Conservation (phyloP, 2,888 invertebrate species). For the Caenorhabditis panamensis region DNA sequence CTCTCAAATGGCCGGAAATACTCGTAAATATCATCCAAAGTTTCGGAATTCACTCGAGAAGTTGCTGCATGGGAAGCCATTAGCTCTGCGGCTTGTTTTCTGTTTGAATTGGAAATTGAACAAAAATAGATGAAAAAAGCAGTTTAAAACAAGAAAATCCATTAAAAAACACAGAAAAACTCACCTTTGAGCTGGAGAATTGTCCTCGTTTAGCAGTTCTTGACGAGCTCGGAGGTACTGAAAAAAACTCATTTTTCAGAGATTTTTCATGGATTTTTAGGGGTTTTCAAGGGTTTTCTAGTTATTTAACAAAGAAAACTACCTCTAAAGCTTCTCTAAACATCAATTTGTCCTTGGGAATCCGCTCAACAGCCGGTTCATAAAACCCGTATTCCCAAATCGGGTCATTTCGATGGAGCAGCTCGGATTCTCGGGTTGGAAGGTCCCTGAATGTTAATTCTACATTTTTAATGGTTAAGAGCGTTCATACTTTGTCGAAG, state of each 20-base stretch:
- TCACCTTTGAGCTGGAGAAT: constrained; percentile 44
- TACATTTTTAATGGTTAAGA: neutral
- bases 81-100: constrained; percentile 52
- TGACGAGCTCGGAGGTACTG: constrained; percentile 71
- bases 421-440: constrained; percentile 74
- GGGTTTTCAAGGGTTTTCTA: no score
- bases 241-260: constrained; percentile 10
- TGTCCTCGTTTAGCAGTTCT: constrained; percentile 59
- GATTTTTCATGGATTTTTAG: no score
- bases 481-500: constrained; percentile 63
- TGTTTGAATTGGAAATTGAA: no score
- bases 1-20: constrained; percentile 78
- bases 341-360: constrained; percentile 74
- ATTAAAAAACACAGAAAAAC: neutral
- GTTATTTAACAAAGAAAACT: neutral
- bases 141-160: neutral
- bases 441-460: constrained; percentile 65
- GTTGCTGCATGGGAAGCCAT: constrained; percentile 58
- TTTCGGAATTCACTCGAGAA: constrained; percentile 69
- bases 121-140: no score
- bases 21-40: constrained; percentile 72
- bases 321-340: constrained; percentile 79
- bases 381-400: constrained; percentile 79
- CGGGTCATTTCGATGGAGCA: constrained; percentile 70
- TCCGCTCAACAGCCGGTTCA: constrained; percentile 75